Evolutionary conservation across 2,113 vertebrate species (phyloP), one percentile per base, ranked within the genome.

Genomic region (Daboia siamensis): DNA sequence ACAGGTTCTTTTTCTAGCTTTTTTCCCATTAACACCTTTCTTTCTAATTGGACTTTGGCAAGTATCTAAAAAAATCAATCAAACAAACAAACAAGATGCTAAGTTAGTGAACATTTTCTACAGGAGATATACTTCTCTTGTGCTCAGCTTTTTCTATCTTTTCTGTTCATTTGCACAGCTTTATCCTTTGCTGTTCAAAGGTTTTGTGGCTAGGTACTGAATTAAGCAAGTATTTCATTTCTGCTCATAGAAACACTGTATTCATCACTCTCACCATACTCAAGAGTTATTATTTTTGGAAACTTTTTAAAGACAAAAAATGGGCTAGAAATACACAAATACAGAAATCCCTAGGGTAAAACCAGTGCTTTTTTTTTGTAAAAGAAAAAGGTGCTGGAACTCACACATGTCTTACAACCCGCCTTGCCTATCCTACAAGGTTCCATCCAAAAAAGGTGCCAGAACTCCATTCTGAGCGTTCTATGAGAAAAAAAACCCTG

Each of bases 1-100:
- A 92, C 0, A 0, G 87, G 93, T 94, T 94, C 89, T 93, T 80
- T 57, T 96, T 85, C 90, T 88, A 90, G 93, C 86, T 64, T 3
- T 1, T 64, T 7, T 29, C 86, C 88, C n/a, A 89, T 93, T 94
- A 97, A 91, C 93, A 91, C 33, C 10, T 55, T 94, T 95, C 57
- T 91, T 74, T 69, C 17, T 56, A 90, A 95, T 61, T 90, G 93
- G 7, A 24, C 5, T 93, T 90, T 95, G 54, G 29, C 92, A 61
- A 95, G 91, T 64, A 93, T 13, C 7, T 92, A 92, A 91, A n/a
- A 92, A 48, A 94, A 13, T 9, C 7, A 93, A 95, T 7, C n/a
- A 80, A 74, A 39, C 13, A 39, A 39, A 33, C n/a, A 74, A 94
- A 1, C 2, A 46, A 59, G 44, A 69, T 57, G 51, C 39, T 87